Evolutionary conservation across 2,113 vertebrate species (phyloP), one percentile per base, ranked within the genome.

Genomic region (Bos javanicus): DNA sequence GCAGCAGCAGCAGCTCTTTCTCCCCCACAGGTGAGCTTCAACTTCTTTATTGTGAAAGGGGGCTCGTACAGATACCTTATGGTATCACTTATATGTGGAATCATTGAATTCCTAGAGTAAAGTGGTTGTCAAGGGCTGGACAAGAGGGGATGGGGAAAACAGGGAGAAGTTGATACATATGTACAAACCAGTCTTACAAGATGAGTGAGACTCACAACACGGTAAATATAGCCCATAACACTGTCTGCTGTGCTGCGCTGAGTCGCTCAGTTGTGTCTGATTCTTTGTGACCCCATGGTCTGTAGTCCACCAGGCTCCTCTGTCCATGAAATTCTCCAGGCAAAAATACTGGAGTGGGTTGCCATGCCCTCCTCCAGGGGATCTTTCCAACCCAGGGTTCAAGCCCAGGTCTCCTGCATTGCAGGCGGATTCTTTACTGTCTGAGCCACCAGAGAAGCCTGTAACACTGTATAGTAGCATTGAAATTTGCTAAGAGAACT

Each of bases 61-160:
- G 39, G 7, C 21, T 71, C 23, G 4, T 25, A 84, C 26, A 71
- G 64, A 71, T 10, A 25, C 14, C 25, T 83, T 56, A 12, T 15
- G 74, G 48, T 36, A 48, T 5, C 50, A 36, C 39, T 50, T 87
- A 39, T 5, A 36, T 15, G 50, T 30, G 59, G 57, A 92, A 81
- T 81, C 59, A 30, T 48, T 17, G 9, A 76, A 85, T 13, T 25
- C 36, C 54, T 25, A 62, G 50, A n/a, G 26, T 39, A 62, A 57
- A n/a, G 26, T 39, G 14, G 30, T 67, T 57, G 30, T 59, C 48
- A 26, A 26, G 9, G 3, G 8, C 28, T 60, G 17, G 43, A 10
- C 67, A 23, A n/a, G 6, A 3, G 3, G 1, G 2, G 7, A 4
- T 3, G 0, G 25, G 21, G 25, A 30, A 64, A 59, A 16, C 2